These are phyloP conservation scores for Psittacula derbiana DNA, from an alignment of 2,797 vertebrate species.

Conservation along the genomic window DNA sequence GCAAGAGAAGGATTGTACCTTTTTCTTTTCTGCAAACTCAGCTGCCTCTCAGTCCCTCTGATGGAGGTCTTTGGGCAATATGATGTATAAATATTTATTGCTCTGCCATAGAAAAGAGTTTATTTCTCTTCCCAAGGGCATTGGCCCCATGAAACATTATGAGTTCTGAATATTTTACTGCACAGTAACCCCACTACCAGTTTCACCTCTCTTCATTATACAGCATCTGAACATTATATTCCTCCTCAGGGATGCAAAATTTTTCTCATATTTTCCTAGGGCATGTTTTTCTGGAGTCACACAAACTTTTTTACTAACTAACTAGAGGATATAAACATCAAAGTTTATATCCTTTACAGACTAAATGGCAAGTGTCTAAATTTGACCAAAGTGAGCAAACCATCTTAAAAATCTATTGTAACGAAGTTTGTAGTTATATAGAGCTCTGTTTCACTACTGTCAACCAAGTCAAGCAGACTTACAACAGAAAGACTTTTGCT, in stretches of 20 bases:
- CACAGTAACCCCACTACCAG: not conserved
- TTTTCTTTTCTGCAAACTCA: constrained; percentile 19
- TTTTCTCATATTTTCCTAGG: not conserved
- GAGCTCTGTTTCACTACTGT: not conserved
- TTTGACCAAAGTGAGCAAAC: not conserved
- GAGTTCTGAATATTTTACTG: constrained; percentile 34
- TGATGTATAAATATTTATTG: constrained; percentile 41
- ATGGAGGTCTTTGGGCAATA: constrained; percentile 17
- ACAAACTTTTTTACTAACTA: not conserved
- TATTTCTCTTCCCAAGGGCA: constrained; percentile 32
- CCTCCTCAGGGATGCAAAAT: not conserved
- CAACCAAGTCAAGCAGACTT: not conserved
- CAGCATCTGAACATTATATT: not conserved
- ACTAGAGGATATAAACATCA: not conserved
- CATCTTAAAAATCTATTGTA: not conserved
- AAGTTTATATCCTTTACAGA: not conserved
- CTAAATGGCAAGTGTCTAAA: not conserved
- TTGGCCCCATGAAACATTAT: constrained; percentile 34
- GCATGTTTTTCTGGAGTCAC: not conserved
- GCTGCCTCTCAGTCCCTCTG: not conserved
- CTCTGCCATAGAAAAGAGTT: constrained; percentile 16
- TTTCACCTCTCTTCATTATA: constrained; percentile 21
- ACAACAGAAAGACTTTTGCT: not conserved
- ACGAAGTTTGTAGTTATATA: not conserved
- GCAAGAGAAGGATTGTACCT: not conserved